A percentile compares a stretch with the other conserved stretches of the same genome.
Conservation (phyloP, 2,888 invertebrate genomes). For the Pseudanteris insignis region DNA sequence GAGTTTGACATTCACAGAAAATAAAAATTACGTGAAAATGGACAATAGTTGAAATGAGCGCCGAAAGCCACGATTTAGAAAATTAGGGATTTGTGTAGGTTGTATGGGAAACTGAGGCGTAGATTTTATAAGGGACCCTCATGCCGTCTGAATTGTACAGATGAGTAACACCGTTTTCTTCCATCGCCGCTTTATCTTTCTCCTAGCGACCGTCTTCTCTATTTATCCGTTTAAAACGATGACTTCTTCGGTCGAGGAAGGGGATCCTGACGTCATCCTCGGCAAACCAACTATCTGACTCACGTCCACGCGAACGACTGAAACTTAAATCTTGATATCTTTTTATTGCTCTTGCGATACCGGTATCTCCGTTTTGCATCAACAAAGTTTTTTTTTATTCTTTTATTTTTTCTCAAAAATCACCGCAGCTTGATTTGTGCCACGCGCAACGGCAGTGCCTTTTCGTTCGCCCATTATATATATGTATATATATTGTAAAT, state of each 20-base stretch:
- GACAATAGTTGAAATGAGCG: too few species aligned
- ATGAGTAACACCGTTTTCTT: conserved; percentile 49
- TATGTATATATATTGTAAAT: too few species aligned
- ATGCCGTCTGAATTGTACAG: conserved; percentile 52
- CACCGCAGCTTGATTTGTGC: too few species aligned
- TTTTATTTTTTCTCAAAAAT: too few species aligned
- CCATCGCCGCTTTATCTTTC: conserved; percentile 37
- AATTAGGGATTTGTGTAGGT: too few species aligned
- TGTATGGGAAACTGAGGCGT: too few species aligned
- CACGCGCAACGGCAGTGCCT: too few species aligned
- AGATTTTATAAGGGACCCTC: conserved; percentile 52
- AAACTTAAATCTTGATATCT: conserved; percentile 40
- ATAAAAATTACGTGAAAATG: too few species aligned
- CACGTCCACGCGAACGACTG: conserved; percentile 47
- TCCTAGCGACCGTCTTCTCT: conserved; percentile 28
- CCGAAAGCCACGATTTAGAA: too few species aligned
- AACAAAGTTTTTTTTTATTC: too few species aligned
- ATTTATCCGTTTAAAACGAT: conserved; percentile 56
- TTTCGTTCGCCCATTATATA: too few species aligned
- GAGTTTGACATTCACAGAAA: too few species aligned
- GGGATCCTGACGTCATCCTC: conserved; percentile 62
- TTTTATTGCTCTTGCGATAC: conserved; percentile 21
- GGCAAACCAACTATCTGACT: conserved; percentile 63
- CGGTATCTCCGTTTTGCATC: conserved; percentile 14
- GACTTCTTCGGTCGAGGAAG: conserved; percentile 57